Evolutionary conservation across 2,888 invertebrate genomes (phyloP), one percentile per base, ranked within the genome.

Genomic region (Eupithecia insigniata): DNA sequence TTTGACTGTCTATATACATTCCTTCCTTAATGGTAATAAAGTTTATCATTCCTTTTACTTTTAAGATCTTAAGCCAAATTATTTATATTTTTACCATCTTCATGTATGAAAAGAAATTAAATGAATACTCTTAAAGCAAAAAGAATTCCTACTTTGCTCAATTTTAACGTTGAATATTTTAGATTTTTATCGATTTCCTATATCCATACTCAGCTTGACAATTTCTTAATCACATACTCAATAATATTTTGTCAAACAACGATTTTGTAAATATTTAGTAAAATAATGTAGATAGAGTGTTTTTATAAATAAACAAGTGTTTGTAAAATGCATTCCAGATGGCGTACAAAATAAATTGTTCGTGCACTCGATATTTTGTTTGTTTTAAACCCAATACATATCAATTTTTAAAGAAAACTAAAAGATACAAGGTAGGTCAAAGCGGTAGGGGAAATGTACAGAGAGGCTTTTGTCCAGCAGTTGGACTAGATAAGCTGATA

Each of bases 341-440:
- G 85, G 88, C 90, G 89, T 92, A 92, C 91, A 92, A 92, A 93
- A 92, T 92, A 92, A 92, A 93, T 85, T 91, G 88, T 89, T 89
- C 85, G 89, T 90, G 92, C 93, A 93, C 92, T 92, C 90, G 91
- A 90, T 67, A 55, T 77, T 81, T 79, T 84, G 77, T 80, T 85
- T 87, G 87, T 87, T 81, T 85, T 85, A 58, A n/a, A 30, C 26
- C 28, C 64, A 60, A 12, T 55, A n/a, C n/a, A n/a, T n/a, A n/a
- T 3, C 0, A 26, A 1, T 12, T 55, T 12, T 55, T 12, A 12
- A 26, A 1, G 55, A 22, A 7, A n/a, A 7, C 46, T 22, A 22
- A 51, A 12, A 22, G 51, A 10, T 18, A 43, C 2, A 22, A 22
- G 6, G 22, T 46, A 46, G 18, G 4, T n/a, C 22, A 10, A 51